A percentile compares a stretch with the other conserved stretches of the same genome.
Conservation (phyloP, 2,113 vertebrate genomes). For the Merops nubicus region DNA sequence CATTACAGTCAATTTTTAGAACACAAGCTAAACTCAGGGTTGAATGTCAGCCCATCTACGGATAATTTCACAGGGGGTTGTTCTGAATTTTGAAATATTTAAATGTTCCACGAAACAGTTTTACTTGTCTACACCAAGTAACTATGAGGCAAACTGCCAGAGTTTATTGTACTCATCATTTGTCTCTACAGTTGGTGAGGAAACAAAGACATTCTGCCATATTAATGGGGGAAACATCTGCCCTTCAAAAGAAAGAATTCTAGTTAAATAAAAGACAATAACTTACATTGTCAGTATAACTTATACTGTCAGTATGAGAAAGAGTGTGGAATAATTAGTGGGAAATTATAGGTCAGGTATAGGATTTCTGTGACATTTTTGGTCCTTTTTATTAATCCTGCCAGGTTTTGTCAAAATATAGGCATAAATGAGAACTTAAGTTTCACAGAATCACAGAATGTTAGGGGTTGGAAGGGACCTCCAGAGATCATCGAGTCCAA, state of each 20-base stretch:
- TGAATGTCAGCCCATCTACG: not conserved
- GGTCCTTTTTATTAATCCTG: not conserved
- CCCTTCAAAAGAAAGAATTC: constrained; percentile 40
- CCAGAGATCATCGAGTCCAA: no score
- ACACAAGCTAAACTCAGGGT: not conserved
- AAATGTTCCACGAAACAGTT: not conserved
- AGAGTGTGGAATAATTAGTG: constrained; percentile 12
- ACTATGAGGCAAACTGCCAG: constrained; percentile 21
- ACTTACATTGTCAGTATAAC: constrained; percentile 45
- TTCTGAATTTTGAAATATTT: not conserved
- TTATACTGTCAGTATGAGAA: constrained; percentile 20
- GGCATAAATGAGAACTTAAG: not conserved
- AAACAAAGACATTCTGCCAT: constrained; percentile 58
- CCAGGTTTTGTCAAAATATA: not conserved
- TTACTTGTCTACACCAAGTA: constrained; percentile 8
- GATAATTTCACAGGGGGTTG: not conserved
- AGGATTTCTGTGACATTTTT: not conserved
- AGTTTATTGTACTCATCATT: constrained; percentile 43
- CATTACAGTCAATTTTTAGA: not conserved
- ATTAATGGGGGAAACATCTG: constrained; percentile 61
- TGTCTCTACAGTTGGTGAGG: constrained; percentile 41
- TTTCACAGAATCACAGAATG: no score
- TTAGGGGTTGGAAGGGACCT: no score
- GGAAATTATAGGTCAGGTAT: constrained; percentile 22
- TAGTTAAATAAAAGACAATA: constrained; percentile 48